Conservation (phyloP, 2,113 vertebrate species). For the Irena cyanogastra region DNA sequence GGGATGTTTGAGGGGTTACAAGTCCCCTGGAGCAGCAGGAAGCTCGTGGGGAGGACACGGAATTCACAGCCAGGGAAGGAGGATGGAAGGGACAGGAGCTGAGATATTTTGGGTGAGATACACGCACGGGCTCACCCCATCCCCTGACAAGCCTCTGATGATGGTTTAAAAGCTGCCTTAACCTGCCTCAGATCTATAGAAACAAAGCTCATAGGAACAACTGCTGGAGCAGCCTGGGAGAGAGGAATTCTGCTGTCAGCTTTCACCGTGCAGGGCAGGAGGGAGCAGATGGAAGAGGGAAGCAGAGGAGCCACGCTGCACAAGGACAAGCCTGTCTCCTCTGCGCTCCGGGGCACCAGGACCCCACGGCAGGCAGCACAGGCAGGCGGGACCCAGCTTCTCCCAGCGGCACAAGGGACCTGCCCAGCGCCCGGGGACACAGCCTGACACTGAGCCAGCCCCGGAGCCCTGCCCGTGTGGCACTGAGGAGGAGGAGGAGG, state of each 20-base stretch:
- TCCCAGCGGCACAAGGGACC: background rate
- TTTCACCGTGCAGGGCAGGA: background rate
- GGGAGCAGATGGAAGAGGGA: background rate
- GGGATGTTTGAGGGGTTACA: background rate
- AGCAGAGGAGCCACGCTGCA: background rate
- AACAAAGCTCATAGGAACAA: slow-evolving; percentile 9
- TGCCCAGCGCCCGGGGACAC: background rate
- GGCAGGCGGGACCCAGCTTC: background rate
- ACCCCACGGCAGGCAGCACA: background rate
- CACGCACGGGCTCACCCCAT: background rate
- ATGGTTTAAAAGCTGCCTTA: background rate
- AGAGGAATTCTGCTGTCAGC: background rate
- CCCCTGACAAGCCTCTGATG: background rate
- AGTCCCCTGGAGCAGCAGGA: background rate
- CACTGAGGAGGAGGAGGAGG: background rate
- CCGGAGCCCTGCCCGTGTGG: rapidly evolving
- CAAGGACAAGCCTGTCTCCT: background rate
- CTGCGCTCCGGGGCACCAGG: background rate
- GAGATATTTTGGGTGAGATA: background rate
- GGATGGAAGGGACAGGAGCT: background rate
- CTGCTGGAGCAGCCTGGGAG: background rate
- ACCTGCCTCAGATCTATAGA: background rate
- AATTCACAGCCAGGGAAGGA: background rate
- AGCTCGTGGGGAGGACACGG: background rate
- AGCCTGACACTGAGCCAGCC: background rate